Evolutionary conservation across 2,113 vertebrate species (phyloP).

Genomic region (Tyrannus savana): DNA sequence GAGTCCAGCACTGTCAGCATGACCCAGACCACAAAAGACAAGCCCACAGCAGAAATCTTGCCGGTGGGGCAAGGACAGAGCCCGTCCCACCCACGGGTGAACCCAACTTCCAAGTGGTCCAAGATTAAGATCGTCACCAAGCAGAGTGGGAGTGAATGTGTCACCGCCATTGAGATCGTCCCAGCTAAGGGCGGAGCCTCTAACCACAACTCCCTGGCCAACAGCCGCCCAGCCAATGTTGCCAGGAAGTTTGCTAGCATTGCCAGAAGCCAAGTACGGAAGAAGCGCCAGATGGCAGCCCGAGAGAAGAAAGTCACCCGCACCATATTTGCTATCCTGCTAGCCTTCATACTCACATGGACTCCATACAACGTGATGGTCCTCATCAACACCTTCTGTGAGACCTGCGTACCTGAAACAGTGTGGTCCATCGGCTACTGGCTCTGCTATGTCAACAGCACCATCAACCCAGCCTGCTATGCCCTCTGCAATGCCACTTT

Average conservation of each 20-base stretch:
- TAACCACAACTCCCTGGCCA: slow-evolving; percentile 81
- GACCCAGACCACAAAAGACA: slow-evolving; percentile 87
- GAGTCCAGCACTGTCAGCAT: slow-evolving; percentile 95
- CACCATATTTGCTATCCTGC: slow-evolving; percentile 97
- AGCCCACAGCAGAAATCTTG: slow-evolving; percentile 72
- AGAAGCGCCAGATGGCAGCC: slow-evolving; percentile 97
- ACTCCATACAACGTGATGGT: slow-evolving; percentile 99
- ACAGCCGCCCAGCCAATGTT: slow-evolving; percentile 85
- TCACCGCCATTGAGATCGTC: slow-evolving; percentile 94
- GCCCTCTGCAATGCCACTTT: slow-evolving; percentile 98
- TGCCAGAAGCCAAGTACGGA: slow-evolving; percentile 93
- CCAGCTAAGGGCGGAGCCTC: slow-evolving; percentile 82
- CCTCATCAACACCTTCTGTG: slow-evolving; percentile 96
- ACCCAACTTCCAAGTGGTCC: slow-evolving; percentile 88
- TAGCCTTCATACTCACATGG: slow-evolving; percentile 98
- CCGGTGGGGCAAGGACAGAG: slow-evolving; percentile 74
- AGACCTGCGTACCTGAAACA: slow-evolving; percentile 90
- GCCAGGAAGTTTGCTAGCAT: slow-evolving; percentile 98
- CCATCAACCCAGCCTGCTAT: slow-evolving; percentile 97
- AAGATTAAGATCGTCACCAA: slow-evolving; percentile 99
- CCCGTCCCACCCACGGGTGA: slow-evolving; percentile 69
- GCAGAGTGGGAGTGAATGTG: slow-evolving; percentile 90
- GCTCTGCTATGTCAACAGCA: slow-evolving; percentile 99
- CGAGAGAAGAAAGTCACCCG: slow-evolving; percentile 97
- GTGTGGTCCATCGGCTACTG: slow-evolving; percentile 98